Base-by-base conservation (phyloP, 2,113 vertebrate genomes). In the Burhinus bistriatus region DNA sequence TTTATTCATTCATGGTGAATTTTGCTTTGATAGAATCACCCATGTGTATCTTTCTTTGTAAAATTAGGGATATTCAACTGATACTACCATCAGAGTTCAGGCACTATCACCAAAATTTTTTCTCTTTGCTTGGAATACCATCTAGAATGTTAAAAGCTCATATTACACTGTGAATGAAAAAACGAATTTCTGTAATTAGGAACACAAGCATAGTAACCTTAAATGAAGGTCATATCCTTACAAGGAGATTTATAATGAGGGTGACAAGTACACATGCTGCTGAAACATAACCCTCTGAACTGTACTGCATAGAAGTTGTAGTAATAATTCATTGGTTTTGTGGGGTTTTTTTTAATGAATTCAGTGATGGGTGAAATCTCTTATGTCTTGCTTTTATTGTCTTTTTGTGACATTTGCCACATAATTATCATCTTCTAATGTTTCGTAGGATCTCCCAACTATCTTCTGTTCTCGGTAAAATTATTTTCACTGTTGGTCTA, bases 271-370 rank as follows among this genome's bases (percentile, higher is more conserved):
- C 49, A 78, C 40, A 34, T 36, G 75, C 58, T 90, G 44, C 73
- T 94, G 78, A 83, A 95, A 90, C 58, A 44, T 61, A 83, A 88
- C 75, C 95, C 49, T 80, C 70, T 94, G 87, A 95, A 95, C 87
- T 91, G 11, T 57, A 69, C 73, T 90, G 54, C 29, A 70, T 52
- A 70, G 75, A 88, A 76, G n/a, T 29, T 86, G 21, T 54, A 65
- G 83, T 68, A 77, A 85, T n/a, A 9, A 70, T 70, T 88, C 58
- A 36, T 7, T 32, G 8, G 17, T 25, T 94, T 77, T 89, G 32
- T 73, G 40, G 22, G 4, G 0, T 47, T 87, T 79, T 87, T 79
- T 79, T 66, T 27, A 87, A 93, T 94, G 95, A 61, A 85, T 82
- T 93, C 73, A 55, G 9, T 70, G 79, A 75, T 75, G 42, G 36